phyloP scores from a whole-genome alignment of 1,140 invertebrate species.

The Drosophila nigromelanica region DNA sequence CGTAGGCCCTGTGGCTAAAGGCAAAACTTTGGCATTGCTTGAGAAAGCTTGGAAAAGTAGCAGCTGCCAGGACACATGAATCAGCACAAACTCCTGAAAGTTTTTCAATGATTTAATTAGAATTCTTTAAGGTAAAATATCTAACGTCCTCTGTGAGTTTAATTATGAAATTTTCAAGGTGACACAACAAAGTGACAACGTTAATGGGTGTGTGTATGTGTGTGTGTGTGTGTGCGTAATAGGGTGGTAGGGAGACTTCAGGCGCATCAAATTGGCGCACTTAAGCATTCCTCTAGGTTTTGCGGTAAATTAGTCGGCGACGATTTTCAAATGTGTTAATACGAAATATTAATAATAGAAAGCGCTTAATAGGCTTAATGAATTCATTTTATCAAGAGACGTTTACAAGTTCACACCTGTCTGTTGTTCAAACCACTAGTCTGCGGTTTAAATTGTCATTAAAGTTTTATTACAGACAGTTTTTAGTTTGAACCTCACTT shows the following conservation, averaged over 20 bases:
- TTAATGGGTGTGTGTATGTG: background rate
- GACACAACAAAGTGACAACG: constrained; percentile 30
- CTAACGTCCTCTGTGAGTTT: constrained; percentile 49
- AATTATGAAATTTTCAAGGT: constrained; percentile 81
- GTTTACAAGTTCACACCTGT: background rate
- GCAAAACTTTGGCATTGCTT: constrained; percentile 46
- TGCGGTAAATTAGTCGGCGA: constrained; percentile 61
- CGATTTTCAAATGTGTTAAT: constrained; percentile 56
- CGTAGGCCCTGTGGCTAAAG: constrained; percentile 7
- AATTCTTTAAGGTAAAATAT: constrained; percentile 76
- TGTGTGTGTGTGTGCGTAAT: background rate
- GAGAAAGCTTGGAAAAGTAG: constrained; percentile 67
- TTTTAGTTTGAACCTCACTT: no score
- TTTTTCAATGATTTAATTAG: constrained; percentile 81
- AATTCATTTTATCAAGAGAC: background rate
- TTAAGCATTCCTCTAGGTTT: constrained; percentile 32
- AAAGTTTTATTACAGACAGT: no score
- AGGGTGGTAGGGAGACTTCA: background rate
- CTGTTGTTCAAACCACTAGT: no score
- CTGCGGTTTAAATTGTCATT: no score
- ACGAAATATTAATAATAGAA: constrained; percentile 26
- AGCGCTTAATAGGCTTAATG: constrained; percentile 4
- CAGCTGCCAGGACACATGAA: constrained; percentile 80
- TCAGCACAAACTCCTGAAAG: constrained; percentile 79
- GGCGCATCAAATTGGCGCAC: constrained; percentile 28